A percentile compares a stretch with the other conserved stretches of the same genome.
Evolutionary conservation across 1,140 invertebrate species (phyloP).

Genomic region (Temnothorax curvispinosus): DNA sequence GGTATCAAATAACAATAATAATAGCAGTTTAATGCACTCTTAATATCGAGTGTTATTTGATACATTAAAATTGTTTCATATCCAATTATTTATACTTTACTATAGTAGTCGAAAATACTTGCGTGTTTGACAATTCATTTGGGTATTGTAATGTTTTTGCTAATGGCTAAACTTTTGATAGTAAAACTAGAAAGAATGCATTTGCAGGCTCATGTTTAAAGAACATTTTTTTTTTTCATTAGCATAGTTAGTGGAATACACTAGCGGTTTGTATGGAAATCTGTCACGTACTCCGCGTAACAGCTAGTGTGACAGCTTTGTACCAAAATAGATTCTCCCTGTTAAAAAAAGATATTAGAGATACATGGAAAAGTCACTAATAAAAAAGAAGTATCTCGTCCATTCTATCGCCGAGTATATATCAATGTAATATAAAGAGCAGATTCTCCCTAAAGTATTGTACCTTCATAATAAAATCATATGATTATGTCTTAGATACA

Average conservation of each 20-base stretch:
- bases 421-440: neutral
- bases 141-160: neutral
- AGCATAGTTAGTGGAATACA: neutral
- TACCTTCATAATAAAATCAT: neutral
- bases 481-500: neutral
- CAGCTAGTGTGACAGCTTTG: neutral
- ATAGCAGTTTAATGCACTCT: neutral
- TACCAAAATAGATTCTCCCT: neutral
- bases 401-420: neutral
- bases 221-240: neutral
- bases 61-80: neutral
- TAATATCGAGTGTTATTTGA: neutral
- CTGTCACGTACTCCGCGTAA: neutral
- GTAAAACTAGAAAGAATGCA: neutral
- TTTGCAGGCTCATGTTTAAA: neutral
- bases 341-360: neutral
- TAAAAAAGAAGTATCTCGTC: neutral
- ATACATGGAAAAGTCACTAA: neutral
- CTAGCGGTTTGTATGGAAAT: slow-evolving; percentile 4
- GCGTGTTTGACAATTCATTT: neutral
- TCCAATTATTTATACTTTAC: neutral
- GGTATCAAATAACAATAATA: neutral
- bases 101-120: neutral
- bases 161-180: neutral
- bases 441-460: neutral